Conservation (phyloP, 1,140 invertebrate species). For the Apocrypta bakeri region DNA sequence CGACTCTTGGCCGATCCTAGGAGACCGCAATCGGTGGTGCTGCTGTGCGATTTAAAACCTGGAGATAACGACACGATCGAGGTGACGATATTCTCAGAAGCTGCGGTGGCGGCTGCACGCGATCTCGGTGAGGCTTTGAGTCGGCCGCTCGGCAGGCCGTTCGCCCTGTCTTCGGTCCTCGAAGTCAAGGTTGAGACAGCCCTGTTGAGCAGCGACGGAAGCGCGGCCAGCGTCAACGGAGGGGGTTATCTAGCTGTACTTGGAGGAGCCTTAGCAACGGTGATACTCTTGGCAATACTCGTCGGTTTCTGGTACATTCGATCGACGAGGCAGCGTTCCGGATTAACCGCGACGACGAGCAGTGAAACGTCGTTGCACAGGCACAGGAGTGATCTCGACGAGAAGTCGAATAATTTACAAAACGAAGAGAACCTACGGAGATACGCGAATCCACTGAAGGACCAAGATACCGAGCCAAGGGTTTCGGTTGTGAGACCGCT, state of each 20-base stretch:
- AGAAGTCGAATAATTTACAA: slow-evolving; percentile 91
- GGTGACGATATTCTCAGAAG: slow-evolving; percentile 82
- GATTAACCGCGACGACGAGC: slow-evolving; percentile 72
- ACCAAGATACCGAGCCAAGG: slow-evolving; percentile 73
- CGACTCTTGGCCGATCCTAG: slow-evolving; percentile 78
- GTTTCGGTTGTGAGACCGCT: slow-evolving; percentile 78
- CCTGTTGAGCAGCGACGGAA: slow-evolving; percentile 75
- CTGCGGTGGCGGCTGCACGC: slow-evolving; percentile 79
- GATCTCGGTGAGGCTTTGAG: slow-evolving; percentile 83
- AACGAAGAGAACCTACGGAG: slow-evolving; percentile 91
- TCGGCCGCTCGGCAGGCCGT: slow-evolving; percentile 75
- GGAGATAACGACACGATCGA: slow-evolving; percentile 88
- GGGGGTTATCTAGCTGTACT: slow-evolving; percentile 73
- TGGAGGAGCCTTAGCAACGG: slow-evolving; percentile 69
- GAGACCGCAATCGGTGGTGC: slow-evolving; percentile 78
- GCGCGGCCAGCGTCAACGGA: slow-evolving; percentile 73
- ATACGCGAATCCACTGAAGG: slow-evolving; percentile 79
- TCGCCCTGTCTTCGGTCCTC: slow-evolving; percentile 82
- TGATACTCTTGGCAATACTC: slow-evolving; percentile 63
- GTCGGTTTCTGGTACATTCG: slow-evolving; percentile 69
- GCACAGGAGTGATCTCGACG: slow-evolving; percentile 82
- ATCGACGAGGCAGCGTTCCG: slow-evolving; percentile 64
- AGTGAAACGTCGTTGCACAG: slow-evolving; percentile 77
- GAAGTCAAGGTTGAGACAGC: slow-evolving; percentile 87
- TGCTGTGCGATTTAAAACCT: slow-evolving; percentile 87